Percentiles rank a stretch among this genome's conserved stretches.
phyloP scores from a whole-genome alignment of 2,888 invertebrate genomes.

The Dascillus cervinus region DNA sequence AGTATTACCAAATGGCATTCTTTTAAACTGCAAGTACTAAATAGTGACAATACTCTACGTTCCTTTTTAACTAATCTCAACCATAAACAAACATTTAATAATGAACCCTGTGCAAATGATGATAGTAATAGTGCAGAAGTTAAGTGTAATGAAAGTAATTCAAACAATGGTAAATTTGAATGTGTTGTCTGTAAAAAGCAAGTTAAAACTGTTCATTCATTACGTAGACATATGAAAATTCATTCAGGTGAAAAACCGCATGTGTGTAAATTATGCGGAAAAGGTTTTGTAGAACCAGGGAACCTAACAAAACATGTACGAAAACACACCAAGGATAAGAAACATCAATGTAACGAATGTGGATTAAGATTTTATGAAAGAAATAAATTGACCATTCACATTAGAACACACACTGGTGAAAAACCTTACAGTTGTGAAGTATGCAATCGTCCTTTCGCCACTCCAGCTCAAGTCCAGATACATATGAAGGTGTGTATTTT shows the following conservation, averaged over 20 bases:
- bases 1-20: conserved; percentile 58
- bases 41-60: conserved; percentile 50
- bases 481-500: conserved; percentile 23
- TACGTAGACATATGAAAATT: conserved; percentile 15
- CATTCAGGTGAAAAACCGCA: conserved; percentile 20
- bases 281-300: conserved; percentile 23
- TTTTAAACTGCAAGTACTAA: conserved; percentile 53
- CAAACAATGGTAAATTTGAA: conserved; percentile 4
- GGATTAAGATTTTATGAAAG: conserved; percentile 28
- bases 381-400: conserved; percentile 26
- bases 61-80: conserved; percentile 8
- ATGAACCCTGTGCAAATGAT: neutral
- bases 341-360: conserved; percentile 28
- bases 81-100: too few relatives aligned
- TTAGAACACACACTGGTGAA: conserved; percentile 28
- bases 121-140: conserved; percentile 1
- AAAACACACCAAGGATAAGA: conserved; percentile 25
- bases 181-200: conserved; percentile 13
- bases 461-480: conserved; percentile 23
- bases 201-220: conserved; percentile 15
- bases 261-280: conserved; percentile 17
- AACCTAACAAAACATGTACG: conserved; percentile 26
- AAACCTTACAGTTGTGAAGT: conserved; percentile 26
- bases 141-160: conserved; percentile 1
- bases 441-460: conserved; percentile 24